phyloP scores from a whole-genome alignment of 2,888 invertebrate genomes.

The Cheilosia soror region DNA sequence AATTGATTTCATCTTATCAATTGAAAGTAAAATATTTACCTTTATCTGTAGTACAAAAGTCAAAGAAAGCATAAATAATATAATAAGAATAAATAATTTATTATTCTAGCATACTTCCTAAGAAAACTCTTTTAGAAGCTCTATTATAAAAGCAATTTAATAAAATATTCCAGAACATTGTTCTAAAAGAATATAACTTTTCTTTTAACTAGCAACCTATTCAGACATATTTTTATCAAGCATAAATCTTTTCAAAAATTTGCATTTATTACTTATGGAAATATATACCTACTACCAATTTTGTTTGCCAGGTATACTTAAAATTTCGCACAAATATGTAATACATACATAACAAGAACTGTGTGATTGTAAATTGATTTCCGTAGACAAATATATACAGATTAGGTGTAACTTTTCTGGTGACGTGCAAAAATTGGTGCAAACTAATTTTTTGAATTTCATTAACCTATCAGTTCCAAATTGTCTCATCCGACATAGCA shows the following conservation, averaged over 20 bases:
- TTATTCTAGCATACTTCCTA: too few species aligned
- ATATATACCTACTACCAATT: background rate
- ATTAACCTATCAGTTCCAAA: background rate
- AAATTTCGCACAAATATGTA: background rate
- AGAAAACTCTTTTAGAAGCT: too few species aligned
- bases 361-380: conserved; percentile 2
- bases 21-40: too few species aligned
- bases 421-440: too few species aligned
- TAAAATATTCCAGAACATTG: too few species aligned
- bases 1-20: too few species aligned
- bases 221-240: background rate
- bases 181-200: background rate
- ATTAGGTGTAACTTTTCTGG: background rate
- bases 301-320: background rate
- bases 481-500: too few species aligned
- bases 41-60: too few species aligned
- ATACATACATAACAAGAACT: background rate
- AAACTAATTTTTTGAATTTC: background rate
- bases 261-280: background rate
- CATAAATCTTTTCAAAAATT: background rate
- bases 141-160: too few species aligned
- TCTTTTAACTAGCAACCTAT: background rate
- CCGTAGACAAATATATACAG: background rate
- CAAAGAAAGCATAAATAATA: too few species aligned
- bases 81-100: too few species aligned